A percentile compares a stretch with the other conserved stretches of the same genome.
Conservation (phyloP, 2,113 vertebrate species). For the Nycticebus coucang region DNA sequence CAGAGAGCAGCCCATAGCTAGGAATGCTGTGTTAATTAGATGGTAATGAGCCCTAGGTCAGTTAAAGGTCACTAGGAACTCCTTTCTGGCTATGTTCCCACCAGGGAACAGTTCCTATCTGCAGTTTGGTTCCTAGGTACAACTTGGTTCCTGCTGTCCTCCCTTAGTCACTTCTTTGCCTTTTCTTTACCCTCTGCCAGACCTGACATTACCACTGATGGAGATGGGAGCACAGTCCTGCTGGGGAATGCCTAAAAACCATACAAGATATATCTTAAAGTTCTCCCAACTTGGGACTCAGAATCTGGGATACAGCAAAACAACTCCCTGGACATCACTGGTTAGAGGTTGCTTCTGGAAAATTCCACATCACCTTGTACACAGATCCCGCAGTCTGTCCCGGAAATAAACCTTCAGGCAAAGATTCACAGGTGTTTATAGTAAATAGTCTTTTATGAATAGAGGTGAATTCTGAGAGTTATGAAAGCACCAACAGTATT, state of each 20-base stretch:
- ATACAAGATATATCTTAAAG: neutral
- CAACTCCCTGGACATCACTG: neutral
- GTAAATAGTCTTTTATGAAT: conserved; percentile 51
- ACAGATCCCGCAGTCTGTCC: neutral
- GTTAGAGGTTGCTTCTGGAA: neutral
- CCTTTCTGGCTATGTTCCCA: too few species aligned
- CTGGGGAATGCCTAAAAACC: neutral
- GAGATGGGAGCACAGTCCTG: neutral
- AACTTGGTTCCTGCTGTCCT: too few species aligned
- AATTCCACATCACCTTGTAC: neutral
- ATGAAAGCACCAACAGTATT: neutral
- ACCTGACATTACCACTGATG: neutral
- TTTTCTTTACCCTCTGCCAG: too few species aligned
- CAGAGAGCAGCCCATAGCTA: too few species aligned
- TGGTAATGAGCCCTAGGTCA: too few species aligned
- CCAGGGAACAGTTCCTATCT: too few species aligned
- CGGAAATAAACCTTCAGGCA: conserved; percentile 43
- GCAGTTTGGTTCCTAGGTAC: too few species aligned
- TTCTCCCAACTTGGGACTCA: neutral
- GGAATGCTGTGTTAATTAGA: too few species aligned
- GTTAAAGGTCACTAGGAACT: too few species aligned
- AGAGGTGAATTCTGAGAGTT: conserved; percentile 37
- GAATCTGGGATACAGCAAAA: neutral
- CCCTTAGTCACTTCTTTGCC: too few species aligned
- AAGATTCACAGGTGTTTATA: conserved; percentile 40